Base-by-base conservation (phyloP, 2,113 vertebrate species). In the Myrmophylax atrothorax region DNA sequence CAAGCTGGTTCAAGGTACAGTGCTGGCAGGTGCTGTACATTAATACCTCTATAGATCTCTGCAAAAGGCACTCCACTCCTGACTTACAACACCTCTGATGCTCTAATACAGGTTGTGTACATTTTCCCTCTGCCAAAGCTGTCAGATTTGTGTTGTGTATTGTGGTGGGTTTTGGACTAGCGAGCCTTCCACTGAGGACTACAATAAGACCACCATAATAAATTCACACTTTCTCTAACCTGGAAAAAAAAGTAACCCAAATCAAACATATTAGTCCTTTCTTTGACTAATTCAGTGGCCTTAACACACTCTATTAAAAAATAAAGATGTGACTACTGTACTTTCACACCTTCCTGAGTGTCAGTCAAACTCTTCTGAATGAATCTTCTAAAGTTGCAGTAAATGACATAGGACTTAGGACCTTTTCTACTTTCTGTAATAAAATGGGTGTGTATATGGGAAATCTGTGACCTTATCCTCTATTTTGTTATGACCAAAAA, bases 51-150 rank as follows among this genome's bases (percentile, higher is more conserved):
- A 28, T 70, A 58, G 13, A 44, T 72, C 75, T 79, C 60, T 49
- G 40, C 53, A 92, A 78, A 86, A 84, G 10, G 7, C 60, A 68
- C 56, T 94, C 19, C 42, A 47, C n/a, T 81, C 28, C 72, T 88
- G 75, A 79, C 67, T 95, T 82, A 84, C 46, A 86, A 5, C 35
- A n/a, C 8, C 60, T 75, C 62, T 85, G 70, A 56, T 89, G 64
- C 58, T 87, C 52, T 91, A 56, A 14, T 17, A 7, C 18, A 29
- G 22, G 4, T 33, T 81, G 62, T 33, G 60, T 38, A n/a, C 25
- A 13, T 53, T 44, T 94, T 37, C 53, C n/a, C 20, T 47, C 28
- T 47, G 84, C 60, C 60, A 38, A n/a, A 17, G 60, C 33, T 76
- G 70, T 60, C 66, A 79, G 25, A 16, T 59, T 73, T 70, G 33